Conservation (phyloP, 2,888 invertebrate species). For the Caenorhabditis sp. region DNA sequence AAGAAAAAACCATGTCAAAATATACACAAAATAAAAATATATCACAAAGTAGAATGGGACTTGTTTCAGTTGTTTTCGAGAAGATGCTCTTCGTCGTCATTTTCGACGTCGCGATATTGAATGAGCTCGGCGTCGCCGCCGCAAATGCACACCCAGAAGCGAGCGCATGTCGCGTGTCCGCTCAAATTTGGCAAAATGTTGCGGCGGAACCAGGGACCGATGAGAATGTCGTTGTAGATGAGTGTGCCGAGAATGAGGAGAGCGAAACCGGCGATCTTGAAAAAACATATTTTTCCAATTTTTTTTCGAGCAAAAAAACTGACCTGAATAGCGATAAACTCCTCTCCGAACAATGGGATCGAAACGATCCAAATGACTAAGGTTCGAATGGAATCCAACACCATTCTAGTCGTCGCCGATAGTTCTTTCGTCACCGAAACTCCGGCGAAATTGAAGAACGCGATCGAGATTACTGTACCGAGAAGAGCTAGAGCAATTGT, state of each 20-base stretch:
- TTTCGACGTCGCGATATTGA: conserved; percentile 31
- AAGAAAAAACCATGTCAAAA: conserved; percentile 28
- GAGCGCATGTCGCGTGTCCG: conserved; percentile 27
- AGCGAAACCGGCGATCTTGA: conserved; percentile 78
- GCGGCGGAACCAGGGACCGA: conserved; percentile 68
- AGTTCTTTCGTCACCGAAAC: conserved; percentile 91
- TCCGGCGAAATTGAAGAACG: conserved; percentile 91
- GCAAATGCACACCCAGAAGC: conserved; percentile 35
- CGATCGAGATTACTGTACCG: conserved; percentile 78
- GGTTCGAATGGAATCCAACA: conserved; percentile 86
- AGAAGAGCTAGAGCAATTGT: conserved; percentile 78
- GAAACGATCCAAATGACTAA: conserved; percentile 88
- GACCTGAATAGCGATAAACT: conserved; percentile 75
- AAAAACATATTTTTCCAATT: no score
- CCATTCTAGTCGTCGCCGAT: conserved; percentile 89
- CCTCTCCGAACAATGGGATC: conserved; percentile 81
- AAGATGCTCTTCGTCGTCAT: conserved; percentile 33
- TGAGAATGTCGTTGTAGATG: conserved; percentile 76
- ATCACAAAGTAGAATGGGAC: not conserved
- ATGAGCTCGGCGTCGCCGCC: conserved; percentile 33
- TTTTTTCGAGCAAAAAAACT: not conserved
- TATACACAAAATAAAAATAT: conserved; percentile 15
- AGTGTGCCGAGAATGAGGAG: conserved; percentile 83
- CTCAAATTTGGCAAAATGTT: conserved; percentile 30
- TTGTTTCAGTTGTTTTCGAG: conserved; percentile 9